Evolutionary conservation across 2,888 invertebrate genomes (phyloP), one percentile per base, ranked within the genome.

Genomic region (Philhelius pedissequus): DNA sequence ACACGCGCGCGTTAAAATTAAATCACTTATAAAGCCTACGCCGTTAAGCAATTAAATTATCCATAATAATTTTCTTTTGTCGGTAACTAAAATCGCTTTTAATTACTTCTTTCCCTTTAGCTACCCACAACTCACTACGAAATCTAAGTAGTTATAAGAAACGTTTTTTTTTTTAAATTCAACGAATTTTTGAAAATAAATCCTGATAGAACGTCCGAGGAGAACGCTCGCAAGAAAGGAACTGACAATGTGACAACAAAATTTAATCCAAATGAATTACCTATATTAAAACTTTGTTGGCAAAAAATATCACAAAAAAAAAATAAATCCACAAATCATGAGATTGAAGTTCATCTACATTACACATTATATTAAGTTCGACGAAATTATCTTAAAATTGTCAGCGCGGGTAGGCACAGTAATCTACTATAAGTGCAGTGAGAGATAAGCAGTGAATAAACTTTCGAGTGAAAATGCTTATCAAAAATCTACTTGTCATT

Each of bases 221-320:
- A 71, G 84, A 84, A 80, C 84, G 30, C 68, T 84, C 40, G 84
- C 75, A 75, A 62, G 80, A 30, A 45, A 48, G 68, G 80, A 84
- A 84, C 84, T 84, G 75, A 71, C 58, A 76, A 50, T 52, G 71
- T 84, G 75, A 71, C 58, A 76, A 50, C 58, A 76, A 38, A 76
- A 71, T 54, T 56, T 58, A 50, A 73, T 79, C 35, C 66, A 80
- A n/a, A 68, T 30, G 68, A 54, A 66, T n/a, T n/a, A n/a, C n/a
- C n/a, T n/a, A n/a, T 71, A 66, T 75, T 75, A 78, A 45, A 70
- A 74, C 50, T 58, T 50, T 64, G 43, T 13, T 70, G 40, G 48
- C 64, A 64, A 32, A 48, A 64, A 32, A 22, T 15, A 30, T 13
- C 5, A 15, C 30, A 30, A 48, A 27, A 35, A 32, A 58, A 32